Evolutionary conservation across 2,888 invertebrate species (phyloP), one percentile per base, ranked within the genome.

Genomic region (Apamea monoglypha): DNA sequence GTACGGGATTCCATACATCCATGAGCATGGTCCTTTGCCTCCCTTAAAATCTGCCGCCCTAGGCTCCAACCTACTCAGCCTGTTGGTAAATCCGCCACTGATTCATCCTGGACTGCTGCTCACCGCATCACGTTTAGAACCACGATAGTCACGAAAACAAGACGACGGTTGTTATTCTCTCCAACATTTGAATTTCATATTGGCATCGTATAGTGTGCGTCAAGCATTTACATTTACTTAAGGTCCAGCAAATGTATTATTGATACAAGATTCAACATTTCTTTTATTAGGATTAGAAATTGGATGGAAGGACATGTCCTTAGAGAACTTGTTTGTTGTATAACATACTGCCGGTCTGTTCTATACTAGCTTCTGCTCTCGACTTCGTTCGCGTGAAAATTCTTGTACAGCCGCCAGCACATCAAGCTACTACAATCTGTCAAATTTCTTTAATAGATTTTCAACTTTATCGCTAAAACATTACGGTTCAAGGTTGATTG

Each of bases 101-200:
- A 53, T 53, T 53, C 53, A 53, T 21, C 29, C 21, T 47, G 32
- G 25, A 25, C 6, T 6, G 6, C 47, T n/a, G 18, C 25, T 7
- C 0, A 25, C 1, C 10, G 14, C 40, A 29, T 74, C 79, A 80
- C 82, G 21, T 74, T 81, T 64, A 40, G 25, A 21, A 47, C 74
- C 56, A 76, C 53, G 66, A 36, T 36, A 59, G 18, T 12, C 8
- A n/a, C 53, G 32, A 73, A 64, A 74, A 53, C 18, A 74, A 74
- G 1, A 25, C 21, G 40, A 5, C 0, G 7, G 14, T 32, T 86
- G 36, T 66, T 74, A 68, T 86, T 79, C 70, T 12, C 44, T n/a
- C n/a, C 3, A 50, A 36, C 2, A 84, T 84, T 86, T 53, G 83
- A 84, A 78, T 83, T 84, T 78, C 84, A 83, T 74, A 84, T 76